These are phyloP conservation scores for Mycalesis mineus DNA, from an alignment of 2,888 invertebrate genomes.

Conservation along the genomic window DNA sequence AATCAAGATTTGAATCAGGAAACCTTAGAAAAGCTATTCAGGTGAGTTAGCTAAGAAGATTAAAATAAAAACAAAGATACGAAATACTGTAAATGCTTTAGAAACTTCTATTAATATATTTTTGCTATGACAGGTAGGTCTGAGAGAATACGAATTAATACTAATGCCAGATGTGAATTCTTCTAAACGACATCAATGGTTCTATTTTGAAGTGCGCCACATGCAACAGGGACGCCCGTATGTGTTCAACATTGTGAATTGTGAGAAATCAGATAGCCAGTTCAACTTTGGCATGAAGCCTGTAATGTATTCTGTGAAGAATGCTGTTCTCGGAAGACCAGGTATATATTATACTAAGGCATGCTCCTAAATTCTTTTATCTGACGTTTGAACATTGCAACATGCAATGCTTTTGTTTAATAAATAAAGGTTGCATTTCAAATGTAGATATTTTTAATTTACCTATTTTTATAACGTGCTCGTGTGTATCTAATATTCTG, in stretches of 20 bases:
- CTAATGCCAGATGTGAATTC: constrained; percentile 91
- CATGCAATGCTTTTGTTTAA: not conserved
- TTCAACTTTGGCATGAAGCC: constrained; percentile 95
- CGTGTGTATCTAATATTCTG: not conserved
- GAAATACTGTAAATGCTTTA: too few species aligned
- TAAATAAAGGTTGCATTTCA: too few species aligned
- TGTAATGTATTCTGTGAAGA: constrained; percentile 88
- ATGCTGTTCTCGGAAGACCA: constrained; percentile 77
- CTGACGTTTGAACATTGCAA: not conserved
- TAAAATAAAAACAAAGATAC: too few species aligned
- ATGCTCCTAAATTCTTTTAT: not conserved
- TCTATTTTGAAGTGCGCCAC: constrained; percentile 92
- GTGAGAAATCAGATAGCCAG: constrained; percentile 91
- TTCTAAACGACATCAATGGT: constrained; percentile 89
- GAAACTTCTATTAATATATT: constrained; percentile 9
- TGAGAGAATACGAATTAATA: constrained; percentile 88
- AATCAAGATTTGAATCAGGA: constrained; percentile 91
- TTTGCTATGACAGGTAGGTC: constrained; percentile 78
- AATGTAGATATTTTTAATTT: not conserved
- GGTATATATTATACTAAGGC: constrained; percentile 49
- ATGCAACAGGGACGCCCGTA: constrained; percentile 84
- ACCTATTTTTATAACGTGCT: not conserved
- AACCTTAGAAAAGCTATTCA: constrained; percentile 89
- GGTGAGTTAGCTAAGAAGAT: too few species aligned
- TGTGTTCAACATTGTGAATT: constrained; percentile 91